These are phyloP conservation scores for Candoia aspera DNA, from an alignment of 2,113 vertebrate species.

Conservation along the genomic window DNA sequence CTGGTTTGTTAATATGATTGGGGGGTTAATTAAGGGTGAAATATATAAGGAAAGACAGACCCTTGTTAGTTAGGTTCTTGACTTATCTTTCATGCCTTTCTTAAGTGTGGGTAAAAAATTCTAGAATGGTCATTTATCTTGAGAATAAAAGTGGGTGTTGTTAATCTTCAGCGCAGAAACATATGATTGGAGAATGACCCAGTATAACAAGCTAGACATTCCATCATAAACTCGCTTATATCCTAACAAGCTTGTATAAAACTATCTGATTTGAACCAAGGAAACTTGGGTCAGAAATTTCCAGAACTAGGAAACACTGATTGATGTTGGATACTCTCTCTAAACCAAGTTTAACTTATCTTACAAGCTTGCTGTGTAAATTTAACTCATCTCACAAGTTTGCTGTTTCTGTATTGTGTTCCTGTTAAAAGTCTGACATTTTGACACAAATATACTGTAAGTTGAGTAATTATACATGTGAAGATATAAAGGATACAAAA, in stretches of 20 bases:
- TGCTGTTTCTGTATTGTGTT: background rate
- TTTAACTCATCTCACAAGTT: no score
- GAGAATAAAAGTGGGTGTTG: background rate
- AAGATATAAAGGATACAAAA: background rate
- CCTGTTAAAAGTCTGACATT: background rate
- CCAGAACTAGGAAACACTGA: background rate
- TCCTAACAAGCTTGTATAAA: background rate
- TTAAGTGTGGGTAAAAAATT: slow-evolving; percentile 13
- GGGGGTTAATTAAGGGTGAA: slow-evolving; percentile 25
- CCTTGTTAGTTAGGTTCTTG: slow-evolving; percentile 14
- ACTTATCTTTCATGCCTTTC: background rate
- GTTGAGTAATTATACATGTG: background rate
- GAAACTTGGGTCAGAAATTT: background rate
- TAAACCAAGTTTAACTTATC: background rate
- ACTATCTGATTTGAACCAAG: background rate
- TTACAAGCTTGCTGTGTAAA: background rate
- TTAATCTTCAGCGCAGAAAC: background rate
- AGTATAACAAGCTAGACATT: background rate
- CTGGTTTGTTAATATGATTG: slow-evolving; percentile 23
- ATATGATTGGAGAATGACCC: background rate
- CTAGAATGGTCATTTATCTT: slow-evolving; percentile 17
- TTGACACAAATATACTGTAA: background rate
- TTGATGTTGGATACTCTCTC: background rate
- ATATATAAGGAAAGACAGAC: background rate
- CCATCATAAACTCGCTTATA: background rate